Base-by-base conservation (phyloP, 2,888 invertebrate genomes). In the Oscheius myriophilus region DNA sequence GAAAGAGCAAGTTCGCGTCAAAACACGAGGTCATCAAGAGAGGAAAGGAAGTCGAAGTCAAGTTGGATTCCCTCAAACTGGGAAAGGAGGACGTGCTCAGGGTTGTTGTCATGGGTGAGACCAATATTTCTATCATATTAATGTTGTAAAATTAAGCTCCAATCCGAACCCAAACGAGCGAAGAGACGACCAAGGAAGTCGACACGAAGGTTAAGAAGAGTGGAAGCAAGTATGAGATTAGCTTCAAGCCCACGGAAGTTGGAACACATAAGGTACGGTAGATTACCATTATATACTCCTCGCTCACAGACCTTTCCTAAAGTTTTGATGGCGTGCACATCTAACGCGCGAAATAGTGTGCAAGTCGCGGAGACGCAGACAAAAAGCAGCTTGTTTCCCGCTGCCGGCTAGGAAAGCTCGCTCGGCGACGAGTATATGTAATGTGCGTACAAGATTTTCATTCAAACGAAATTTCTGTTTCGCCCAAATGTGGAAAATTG, bases 221-320 rank as follows among this genome's bases (percentile, higher is more conserved):
- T 55, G 76, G 85, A 39, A 82, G 81, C 71, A 84, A 81, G 63
- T 85, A 83, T 71, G 81, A 82, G 59, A 85, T 86, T 12, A 90
- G 91, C 33, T 95, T 94, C 87, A 91, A 92, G 0, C 95, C 96
- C 0, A 91, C 91, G 71, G 92, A 92, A 79, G 95, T 95, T 21
- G 96, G 96, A 79, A 85, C 84, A 12, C 82, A 84, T 57, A 81
- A 80, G 62, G 78, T 80, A 67, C 11, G 57, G n/a, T 16, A 21
- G 9, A 18, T 39, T 57, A 16, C 26, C 14, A 16, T 59, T 9
- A 12, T 46, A 3, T 2, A 18, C 12, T 45, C 21, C 1, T 12
- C 7, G 11, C 6, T 23, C 33, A 33, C 33, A 9, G 33, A 6
- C 33, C 9, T 3, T 33, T 33, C 9, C 33, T 33, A 3, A 33